A percentile compares a stretch with the other conserved stretches of the same genome.
phyloP scores from a whole-genome alignment of 1,140 invertebrate species.

The Heliothis virescens region DNA sequence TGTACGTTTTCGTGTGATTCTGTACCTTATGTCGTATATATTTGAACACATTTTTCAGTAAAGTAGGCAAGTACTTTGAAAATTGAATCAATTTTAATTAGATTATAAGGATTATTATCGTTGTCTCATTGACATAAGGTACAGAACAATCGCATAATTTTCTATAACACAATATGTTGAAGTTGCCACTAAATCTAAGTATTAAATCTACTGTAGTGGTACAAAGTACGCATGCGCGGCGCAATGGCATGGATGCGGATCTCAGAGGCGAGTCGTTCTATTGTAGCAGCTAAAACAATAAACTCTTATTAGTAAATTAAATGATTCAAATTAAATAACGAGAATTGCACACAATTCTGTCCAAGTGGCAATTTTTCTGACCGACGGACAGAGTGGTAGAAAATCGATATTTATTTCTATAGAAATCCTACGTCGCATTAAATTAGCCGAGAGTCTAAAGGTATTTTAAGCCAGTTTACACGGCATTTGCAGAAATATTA shows the following conservation, averaged over 20 bases:
- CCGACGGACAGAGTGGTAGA: not conserved
- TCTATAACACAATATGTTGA: conserved; percentile 67
- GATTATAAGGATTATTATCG: not conserved
- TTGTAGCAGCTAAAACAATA: conserved; percentile 90
- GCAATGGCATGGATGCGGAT: conserved; percentile 67
- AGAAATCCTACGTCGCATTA: no score
- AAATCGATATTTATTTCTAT: no score
- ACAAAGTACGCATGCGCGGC: conserved; percentile 75
- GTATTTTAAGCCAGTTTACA: no score
- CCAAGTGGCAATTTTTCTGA: not conserved
- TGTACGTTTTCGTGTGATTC: conserved; percentile 6
- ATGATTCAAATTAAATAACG: not conserved
- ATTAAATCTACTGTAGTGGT: conserved; percentile 56
- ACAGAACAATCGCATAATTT: conserved; percentile 64
- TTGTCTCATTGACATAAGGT: conserved; percentile 59
- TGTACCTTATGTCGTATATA: conserved; percentile 11
- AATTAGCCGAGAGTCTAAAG: no score
- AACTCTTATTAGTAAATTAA: conserved; percentile 54
- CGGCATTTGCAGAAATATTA: not conserved
- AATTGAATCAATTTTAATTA: no score
- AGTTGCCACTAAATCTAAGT: conserved; percentile 61
- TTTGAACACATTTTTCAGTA: conserved; percentile 11
- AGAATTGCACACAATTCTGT: not conserved
- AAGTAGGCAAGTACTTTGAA: not conserved
- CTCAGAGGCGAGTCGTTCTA: conserved; percentile 90